Conservation (phyloP, 2,113 vertebrate genomes). For the Malurus cyaneus region DNA sequence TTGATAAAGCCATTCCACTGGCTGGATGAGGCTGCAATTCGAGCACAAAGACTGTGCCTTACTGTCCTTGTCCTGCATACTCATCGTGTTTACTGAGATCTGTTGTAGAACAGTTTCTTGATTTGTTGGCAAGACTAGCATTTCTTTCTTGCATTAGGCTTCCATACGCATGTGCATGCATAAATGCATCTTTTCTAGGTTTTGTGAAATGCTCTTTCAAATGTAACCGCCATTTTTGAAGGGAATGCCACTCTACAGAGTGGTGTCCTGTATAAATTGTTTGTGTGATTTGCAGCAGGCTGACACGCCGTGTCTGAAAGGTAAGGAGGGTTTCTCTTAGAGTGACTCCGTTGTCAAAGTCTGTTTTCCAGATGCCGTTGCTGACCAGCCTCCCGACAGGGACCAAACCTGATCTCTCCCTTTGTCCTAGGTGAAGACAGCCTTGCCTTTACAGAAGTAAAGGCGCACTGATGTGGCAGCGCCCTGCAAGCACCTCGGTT, state of each 20-base stretch:
- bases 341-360: neutral
- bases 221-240: neutral
- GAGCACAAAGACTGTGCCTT: neutral
- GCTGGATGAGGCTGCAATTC: neutral
- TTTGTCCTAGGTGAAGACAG: neutral
- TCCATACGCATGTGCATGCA: too few species aligned
- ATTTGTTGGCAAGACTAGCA: neutral
- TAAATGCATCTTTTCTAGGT: neutral
- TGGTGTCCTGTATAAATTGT: neutral
- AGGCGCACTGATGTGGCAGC: rapidly evolving
- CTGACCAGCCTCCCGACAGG: neutral
- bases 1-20: neutral
- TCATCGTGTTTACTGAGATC: neutral
- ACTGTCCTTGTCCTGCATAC: neutral
- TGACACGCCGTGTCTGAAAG: neutral
- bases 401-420: neutral
- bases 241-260: neutral
- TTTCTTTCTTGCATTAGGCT: neutral
- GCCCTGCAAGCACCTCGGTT: neutral
- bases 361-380: neutral
- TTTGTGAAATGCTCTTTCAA: neutral
- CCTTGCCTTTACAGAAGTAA: neutral
- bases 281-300: neutral
- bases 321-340: neutral
- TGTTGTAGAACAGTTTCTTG: neutral